A percentile compares a stretch with the other conserved stretches of the same genome.
These are phyloP conservation scores for Cerceris ruficornis DNA, from an alignment of 2,888 invertebrate genomes.

Conservation along the genomic window DNA sequence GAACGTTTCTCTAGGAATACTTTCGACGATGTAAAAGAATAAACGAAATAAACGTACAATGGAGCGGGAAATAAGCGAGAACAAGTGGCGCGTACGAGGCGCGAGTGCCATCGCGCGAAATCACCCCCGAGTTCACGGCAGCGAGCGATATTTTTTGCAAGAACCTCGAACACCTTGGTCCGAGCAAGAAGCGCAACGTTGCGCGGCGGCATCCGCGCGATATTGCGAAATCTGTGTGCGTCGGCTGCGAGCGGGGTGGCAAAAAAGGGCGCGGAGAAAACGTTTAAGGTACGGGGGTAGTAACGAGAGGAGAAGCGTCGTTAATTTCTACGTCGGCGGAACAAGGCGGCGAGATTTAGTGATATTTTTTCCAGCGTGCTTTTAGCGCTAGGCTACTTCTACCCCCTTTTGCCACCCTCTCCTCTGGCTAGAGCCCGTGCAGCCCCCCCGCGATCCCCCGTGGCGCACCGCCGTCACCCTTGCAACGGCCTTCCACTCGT, in stretches of 20 bases:
- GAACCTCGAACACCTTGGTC: not conserved
- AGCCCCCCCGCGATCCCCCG: not conserved
- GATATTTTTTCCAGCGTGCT: constrained; percentile 66
- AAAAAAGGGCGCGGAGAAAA: constrained; percentile 1
- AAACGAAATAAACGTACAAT: no score
- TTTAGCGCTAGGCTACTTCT: constrained; percentile 52
- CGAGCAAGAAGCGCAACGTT: not conserved
- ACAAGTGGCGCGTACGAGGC: no score
- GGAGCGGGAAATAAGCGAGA: no score
- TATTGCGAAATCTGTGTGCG: constrained; percentile 15
- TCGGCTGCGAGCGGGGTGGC: not conserved
- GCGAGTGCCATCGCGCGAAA: no score
- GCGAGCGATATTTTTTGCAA: no score
- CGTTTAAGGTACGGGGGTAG: constrained; percentile 20
- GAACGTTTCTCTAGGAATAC: no score
- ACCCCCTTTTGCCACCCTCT: not conserved
- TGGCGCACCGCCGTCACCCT: not conserved
- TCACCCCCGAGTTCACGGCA: no score
- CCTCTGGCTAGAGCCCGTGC: constrained; percentile 7
- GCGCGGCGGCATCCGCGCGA: not conserved
- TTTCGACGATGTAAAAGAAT: no score
- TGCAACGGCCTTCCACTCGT: constrained; percentile 24
- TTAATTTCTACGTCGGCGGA: constrained; percentile 62
- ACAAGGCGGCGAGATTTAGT: constrained; percentile 66
- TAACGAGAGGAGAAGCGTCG: constrained; percentile 54